Percentiles rank a stretch among this genome's conserved stretches.
Conservation (phyloP, 2,797 vertebrate genomes). For the Sebastes elongatus region DNA sequence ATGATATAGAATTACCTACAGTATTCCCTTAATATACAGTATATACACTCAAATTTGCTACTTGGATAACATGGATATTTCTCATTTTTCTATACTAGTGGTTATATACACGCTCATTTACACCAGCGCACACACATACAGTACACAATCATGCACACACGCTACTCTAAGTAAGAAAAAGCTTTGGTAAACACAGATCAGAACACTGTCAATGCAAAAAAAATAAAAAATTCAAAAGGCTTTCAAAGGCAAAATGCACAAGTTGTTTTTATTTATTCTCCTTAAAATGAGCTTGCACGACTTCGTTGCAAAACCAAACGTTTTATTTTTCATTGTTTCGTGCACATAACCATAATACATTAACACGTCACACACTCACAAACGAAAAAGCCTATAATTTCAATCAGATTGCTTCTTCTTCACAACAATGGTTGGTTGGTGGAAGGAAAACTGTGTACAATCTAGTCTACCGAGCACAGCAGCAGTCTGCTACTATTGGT, state of each 20-base stretch:
- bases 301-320: fast-evolving
- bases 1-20: background rate
- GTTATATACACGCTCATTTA: background rate
- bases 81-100: background rate
- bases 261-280: background rate
- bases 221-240: background rate
- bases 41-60: background rate
- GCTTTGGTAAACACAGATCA: background rate
- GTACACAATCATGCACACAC: background rate
- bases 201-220: background rate
- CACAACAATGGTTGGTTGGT: background rate
- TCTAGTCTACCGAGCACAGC: background rate
- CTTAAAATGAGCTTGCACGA: background rate
- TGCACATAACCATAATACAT: background rate
- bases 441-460: background rate
- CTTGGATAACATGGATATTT: background rate
- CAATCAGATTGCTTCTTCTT: background rate
- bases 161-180: background rate
- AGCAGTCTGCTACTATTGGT: background rate
- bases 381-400: background rate
- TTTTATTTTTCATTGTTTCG: background rate
- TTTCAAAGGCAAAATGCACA: background rate
- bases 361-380: background rate
- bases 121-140: background rate
- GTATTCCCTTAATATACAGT: background rate